Evolutionary conservation across 1,140 invertebrate genomes (phyloP), one percentile per base, ranked within the genome.

Genomic region (Capitella teleta): DNA sequence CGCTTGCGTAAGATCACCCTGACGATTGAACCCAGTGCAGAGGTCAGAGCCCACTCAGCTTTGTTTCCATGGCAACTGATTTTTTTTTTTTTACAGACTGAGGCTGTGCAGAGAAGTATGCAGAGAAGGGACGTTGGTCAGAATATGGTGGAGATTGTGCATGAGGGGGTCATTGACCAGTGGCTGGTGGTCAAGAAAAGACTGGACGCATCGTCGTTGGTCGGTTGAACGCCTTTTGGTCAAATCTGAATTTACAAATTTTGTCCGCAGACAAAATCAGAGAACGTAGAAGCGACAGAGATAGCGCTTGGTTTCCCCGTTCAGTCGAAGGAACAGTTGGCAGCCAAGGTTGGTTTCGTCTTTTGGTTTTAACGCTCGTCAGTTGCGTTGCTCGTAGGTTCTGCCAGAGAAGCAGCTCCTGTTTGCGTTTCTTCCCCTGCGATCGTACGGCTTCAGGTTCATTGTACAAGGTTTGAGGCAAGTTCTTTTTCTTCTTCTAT

Each of bases 381-480:
- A 32, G 19, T 49, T 38, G 1, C 23, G 1, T 25, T 48, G 18
- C 21, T 19, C 36, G 12, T 30, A 51, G 28, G 14, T 36, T 6
- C 44, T 18, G 1, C 64, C 62, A 34, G 54, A 53, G 4, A 66
- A 66, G 40, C 66, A 69, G 52, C 62, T 60, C 26, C 64, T 69
- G 25, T 72, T 69, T 66, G 69, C 69, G 28, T 72, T 67, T 53
- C 55, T 72, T 12, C 69, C 69, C 10, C 53, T 72, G 1, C 54
- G 67, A 23, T 65, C 62, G 45, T 72, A 69, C 52, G 69, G 69
- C 10, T 72, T 72, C 47, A 48, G 67, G 18, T 72, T 72, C 44
- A 63, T 70, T 25, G 52, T 72, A 6, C 67, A 72, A 59, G 69
- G 66, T 70, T 57, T 21, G 48, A 26, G 16, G 2, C 21, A 44